Evolutionary conservation across 2,888 invertebrate genomes (phyloP).

Genomic region (Encarsia formosa): DNA sequence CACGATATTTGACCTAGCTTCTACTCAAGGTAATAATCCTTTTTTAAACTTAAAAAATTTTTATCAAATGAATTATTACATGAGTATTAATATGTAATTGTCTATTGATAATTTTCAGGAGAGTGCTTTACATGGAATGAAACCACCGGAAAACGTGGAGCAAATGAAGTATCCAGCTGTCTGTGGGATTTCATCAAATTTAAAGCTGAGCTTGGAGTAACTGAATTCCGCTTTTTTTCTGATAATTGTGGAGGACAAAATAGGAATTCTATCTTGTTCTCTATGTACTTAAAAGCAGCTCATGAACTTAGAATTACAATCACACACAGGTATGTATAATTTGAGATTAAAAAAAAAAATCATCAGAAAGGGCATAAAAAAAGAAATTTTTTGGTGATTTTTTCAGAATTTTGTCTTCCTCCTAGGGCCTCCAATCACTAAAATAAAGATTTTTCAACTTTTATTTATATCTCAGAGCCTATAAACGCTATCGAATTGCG

Average conservation of each 20-base stretch:
- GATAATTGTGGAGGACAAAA: slow-evolving; percentile 12
- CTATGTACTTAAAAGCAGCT: slow-evolving; percentile 15
- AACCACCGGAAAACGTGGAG: slow-evolving; percentile 9
- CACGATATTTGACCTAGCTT: slow-evolving; percentile 9
- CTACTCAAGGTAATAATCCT: slow-evolving; percentile 1
- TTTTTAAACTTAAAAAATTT: no score
- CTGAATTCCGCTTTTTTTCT: slow-evolving; percentile 1
- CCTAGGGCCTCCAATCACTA: no score
- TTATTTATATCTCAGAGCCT: no score
- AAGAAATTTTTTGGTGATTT: no score
- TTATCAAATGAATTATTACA: no score
- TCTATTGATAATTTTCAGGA: no score
- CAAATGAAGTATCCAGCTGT: slow-evolving; percentile 9
- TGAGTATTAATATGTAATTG: no score
- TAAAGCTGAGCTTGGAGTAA: slow-evolving; percentile 2
- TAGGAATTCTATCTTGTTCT: slow-evolving; percentile 12
- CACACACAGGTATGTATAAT: slow-evolving; percentile 7
- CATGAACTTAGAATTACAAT: slow-evolving; percentile 4
- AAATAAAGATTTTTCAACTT: no score
- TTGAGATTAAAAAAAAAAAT: no score
- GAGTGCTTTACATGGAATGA: slow-evolving; percentile 16
- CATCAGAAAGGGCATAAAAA: no score
- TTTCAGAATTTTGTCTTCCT: no score
- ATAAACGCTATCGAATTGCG: no score
- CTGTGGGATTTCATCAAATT: slow-evolving; percentile 7